Percentiles rank a stretch among this genome's conserved stretches.
phyloP scores from a whole-genome alignment of 2,797 vertebrate genomes.

The Mormyrus proboscirostris region DNA sequence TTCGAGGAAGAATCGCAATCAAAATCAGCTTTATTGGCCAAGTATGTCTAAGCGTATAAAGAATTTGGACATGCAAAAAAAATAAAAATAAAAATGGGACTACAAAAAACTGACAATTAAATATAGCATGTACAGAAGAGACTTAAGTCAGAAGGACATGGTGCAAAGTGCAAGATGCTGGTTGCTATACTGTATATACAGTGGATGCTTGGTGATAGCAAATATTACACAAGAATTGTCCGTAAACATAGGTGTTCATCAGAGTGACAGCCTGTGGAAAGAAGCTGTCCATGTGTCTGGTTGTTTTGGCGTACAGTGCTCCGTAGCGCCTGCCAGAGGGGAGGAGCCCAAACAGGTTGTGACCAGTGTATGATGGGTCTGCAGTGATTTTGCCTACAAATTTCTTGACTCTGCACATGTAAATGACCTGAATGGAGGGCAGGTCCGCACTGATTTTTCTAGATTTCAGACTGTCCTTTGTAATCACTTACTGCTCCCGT shows the following conservation, averaged over 20 bases:
- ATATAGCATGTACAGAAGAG: background rate
- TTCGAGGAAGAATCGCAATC: background rate
- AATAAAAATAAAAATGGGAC: background rate
- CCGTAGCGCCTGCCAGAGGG: background rate
- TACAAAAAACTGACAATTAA: background rate
- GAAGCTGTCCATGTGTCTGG: background rate
- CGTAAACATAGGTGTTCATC: background rate
- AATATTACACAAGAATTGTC: background rate
- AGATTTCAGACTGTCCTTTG: too few relatives aligned
- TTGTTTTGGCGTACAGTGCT: too few relatives aligned
- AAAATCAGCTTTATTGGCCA: background rate
- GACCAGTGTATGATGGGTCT: background rate
- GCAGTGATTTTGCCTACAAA: background rate
- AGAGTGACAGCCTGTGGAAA: background rate
- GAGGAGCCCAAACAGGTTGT: background rate
- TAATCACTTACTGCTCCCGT: too few relatives aligned
- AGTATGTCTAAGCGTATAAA: background rate
- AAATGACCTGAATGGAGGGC: background rate
- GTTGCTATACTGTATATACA: background rate
- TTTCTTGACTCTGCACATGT: background rate
- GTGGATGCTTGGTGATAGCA: background rate
- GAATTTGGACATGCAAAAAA: background rate
- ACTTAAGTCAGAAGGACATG: background rate
- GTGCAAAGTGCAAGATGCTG: background rate
- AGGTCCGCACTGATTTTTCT: background rate